phyloP scores from a whole-genome alignment of 2,888 invertebrate species.

The Candidula unifasciata region DNA sequence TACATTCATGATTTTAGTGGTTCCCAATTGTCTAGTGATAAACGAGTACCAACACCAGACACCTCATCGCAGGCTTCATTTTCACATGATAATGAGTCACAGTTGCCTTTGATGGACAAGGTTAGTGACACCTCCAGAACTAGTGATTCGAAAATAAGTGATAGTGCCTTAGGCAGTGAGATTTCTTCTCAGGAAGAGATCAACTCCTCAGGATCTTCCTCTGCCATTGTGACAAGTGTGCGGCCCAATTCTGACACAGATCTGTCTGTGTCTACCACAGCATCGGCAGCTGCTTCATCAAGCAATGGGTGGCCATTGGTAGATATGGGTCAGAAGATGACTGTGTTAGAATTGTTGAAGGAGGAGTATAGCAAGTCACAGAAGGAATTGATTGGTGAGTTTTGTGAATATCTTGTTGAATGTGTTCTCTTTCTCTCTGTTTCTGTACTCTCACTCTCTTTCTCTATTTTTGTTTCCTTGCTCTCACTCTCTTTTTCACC shows the following conservation, averaged over 20 bases:
- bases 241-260: neutral
- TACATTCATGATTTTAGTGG: conserved; percentile 37
- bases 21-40: neutral
- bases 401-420: neutral
- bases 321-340: conserved; percentile 59
- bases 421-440: neutral
- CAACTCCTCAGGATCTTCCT: conserved; percentile 23
- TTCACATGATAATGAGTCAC: neutral
- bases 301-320: neutral
- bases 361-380: conserved; percentile 61
- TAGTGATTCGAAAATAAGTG: conserved; percentile 35
- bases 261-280: no score
- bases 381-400: conserved; percentile 16
- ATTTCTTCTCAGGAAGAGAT: conserved; percentile 46
- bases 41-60: neutral
- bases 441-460: neutral
- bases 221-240: neutral
- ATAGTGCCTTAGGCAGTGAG: conserved; percentile 54
- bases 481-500: neutral
- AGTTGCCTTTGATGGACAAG: neutral
- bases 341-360: conserved; percentile 69
- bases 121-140: neutral
- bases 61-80: neutral
- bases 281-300: neutral
- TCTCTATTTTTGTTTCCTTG: neutral